Conservation (phyloP, 1,140 invertebrate species). For the Hesperophylax magnus region DNA sequence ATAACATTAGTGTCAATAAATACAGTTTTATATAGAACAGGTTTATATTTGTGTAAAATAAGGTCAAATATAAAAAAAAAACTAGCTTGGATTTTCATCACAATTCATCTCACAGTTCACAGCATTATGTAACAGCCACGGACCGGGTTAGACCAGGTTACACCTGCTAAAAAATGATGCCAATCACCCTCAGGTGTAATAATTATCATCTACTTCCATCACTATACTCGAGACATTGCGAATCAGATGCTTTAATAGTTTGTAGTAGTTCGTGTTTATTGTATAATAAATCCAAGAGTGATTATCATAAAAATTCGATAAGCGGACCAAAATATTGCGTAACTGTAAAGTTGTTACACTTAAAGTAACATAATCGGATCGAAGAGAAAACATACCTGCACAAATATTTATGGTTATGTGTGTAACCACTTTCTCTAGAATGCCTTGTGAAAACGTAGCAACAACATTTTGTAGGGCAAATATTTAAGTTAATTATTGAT, state of each 20-base stretch:
- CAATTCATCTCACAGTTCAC: no score
- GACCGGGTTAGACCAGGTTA: background rate
- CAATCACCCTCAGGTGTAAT: background rate
- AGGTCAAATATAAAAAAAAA: no score
- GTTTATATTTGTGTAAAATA: no score
- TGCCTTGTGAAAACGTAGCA: slow-evolving; percentile 20
- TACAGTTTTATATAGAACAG: no score
- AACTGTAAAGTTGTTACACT: slow-evolving; percentile 1
- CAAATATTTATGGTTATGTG: background rate
- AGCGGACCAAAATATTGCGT: background rate
- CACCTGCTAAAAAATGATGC: slow-evolving; percentile 8
- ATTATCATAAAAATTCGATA: slow-evolving; percentile 11
- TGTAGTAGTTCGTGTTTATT: background rate
- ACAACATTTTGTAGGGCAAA: slow-evolving; percentile 49
- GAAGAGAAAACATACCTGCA: slow-evolving; percentile 5
- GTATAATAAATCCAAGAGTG: background rate
- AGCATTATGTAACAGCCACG: no score
- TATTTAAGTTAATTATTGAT: slow-evolving; percentile 38
- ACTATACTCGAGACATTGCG: background rate
- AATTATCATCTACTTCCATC: background rate
- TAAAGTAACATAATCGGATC: slow-evolving; percentile 12
- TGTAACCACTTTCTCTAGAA: slow-evolving; percentile 53
- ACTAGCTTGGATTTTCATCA: no score
- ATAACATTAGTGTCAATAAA: no score
- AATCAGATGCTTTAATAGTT: slow-evolving; percentile 3